Evolutionary conservation across 2,888 invertebrate species (phyloP).

Genomic region (Venusia cambrica): DNA sequence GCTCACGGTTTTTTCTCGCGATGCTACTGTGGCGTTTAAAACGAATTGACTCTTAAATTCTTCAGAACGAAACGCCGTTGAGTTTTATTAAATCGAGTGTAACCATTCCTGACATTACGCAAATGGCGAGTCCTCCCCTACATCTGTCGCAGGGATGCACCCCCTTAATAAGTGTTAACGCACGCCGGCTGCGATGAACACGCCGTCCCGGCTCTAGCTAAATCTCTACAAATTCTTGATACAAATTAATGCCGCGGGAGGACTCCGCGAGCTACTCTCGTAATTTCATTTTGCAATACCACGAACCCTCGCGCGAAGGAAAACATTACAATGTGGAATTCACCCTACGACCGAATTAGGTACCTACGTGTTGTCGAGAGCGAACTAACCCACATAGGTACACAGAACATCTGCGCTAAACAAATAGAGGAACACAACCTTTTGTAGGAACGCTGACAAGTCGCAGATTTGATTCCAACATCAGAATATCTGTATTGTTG

Average conservation of each 20-base stretch:
- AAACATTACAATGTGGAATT: conserved; percentile 45
- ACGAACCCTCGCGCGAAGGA: conserved; percentile 43
- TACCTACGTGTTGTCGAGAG: no score
- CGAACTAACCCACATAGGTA: no score
- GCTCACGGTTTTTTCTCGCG: conserved; percentile 77
- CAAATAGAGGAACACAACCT: no score
- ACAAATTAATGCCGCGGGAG: conserved; percentile 76
- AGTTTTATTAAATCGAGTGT: conserved; percentile 82
- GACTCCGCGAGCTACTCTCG: conserved; percentile 62
- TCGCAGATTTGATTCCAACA: no score
- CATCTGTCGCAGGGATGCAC: conserved; percentile 81
- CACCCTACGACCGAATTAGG: conserved; percentile 30
- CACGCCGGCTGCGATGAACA: conserved; percentile 77
- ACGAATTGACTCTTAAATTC: conserved; percentile 80
- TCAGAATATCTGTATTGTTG: no score
- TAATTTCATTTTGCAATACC: conserved; percentile 71
- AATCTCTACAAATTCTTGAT: conserved; percentile 81
- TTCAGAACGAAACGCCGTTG: conserved; percentile 78
- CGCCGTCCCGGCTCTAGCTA: conserved; percentile 71
- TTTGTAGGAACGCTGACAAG: no score
- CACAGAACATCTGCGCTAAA: no score
- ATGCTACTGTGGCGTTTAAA: conserved; percentile 75
- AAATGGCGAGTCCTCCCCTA: conserved; percentile 79
- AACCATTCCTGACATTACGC: conserved; percentile 80
- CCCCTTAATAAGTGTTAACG: conserved; percentile 81